These are phyloP conservation scores for Plagodis pulveraria DNA, from an alignment of 2,888 invertebrate species.

Conservation along the genomic window DNA sequence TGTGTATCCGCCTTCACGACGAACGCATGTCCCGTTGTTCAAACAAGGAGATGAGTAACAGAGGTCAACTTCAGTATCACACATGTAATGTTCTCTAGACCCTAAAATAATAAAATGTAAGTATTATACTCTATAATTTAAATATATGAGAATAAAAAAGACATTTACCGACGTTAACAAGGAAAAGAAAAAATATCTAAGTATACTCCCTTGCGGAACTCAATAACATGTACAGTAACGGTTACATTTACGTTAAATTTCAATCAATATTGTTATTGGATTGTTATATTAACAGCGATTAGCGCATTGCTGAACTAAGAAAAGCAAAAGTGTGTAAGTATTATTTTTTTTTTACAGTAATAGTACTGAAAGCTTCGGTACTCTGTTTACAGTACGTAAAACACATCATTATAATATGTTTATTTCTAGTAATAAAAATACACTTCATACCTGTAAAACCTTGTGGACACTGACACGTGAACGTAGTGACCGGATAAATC, in stretches of 20 bases:
- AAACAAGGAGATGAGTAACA: slow-evolving; percentile 98
- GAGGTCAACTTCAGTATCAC: slow-evolving; percentile 97
- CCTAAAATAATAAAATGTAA: slow-evolving; percentile 72
- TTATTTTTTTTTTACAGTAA: neutral
- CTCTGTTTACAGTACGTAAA: neutral
- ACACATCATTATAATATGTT: too few species aligned
- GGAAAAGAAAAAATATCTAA: slow-evolving; percentile 2
- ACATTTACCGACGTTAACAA: neutral
- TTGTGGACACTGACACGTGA: slow-evolving; percentile 95
- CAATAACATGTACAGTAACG: neutral
- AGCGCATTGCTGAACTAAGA: too few species aligned
- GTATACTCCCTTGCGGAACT: slow-evolving; percentile 17
- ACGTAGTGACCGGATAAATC: slow-evolving; percentile 97
- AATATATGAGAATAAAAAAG: neutral
- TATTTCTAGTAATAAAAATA: neutral
- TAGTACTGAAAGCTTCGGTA: slow-evolving; percentile 11
- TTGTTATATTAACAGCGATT: too few species aligned
- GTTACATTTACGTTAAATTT: neutral
- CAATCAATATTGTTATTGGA: too few species aligned
- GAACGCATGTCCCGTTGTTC: slow-evolving; percentile 93
- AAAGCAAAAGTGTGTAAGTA: too few species aligned
- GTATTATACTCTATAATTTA: neutral
- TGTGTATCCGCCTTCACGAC: slow-evolving; percentile 95
- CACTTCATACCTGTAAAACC: slow-evolving; percentile 91
- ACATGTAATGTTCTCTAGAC: slow-evolving; percentile 94